phyloP scores from a whole-genome alignment of 2,888 invertebrate genomes.

The Plebejus anna region DNA sequence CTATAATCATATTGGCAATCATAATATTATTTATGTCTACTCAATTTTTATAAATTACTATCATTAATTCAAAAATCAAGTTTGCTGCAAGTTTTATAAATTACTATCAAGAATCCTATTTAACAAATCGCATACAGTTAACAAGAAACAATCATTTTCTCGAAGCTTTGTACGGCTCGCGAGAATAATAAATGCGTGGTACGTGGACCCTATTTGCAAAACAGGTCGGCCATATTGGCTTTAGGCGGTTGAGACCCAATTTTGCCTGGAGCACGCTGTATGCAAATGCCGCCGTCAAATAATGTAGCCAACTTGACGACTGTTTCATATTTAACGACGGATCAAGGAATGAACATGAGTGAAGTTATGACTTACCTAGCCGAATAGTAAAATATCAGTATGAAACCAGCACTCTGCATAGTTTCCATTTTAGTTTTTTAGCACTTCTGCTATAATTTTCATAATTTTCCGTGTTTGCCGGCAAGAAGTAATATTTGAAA shows the following conservation, averaged over 20 bases:
- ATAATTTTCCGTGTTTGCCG: too few relatives aligned
- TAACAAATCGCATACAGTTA: neutral
- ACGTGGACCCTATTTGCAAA: conserved; percentile 23
- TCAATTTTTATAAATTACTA: neutral
- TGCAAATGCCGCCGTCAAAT: conserved; percentile 31
- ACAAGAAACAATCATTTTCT: conserved; percentile 3
- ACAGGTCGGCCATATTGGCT: conserved; percentile 29
- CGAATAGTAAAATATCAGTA: too few relatives aligned
- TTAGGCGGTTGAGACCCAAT: conserved; percentile 28
- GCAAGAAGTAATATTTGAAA: too few relatives aligned
- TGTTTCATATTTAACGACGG: neutral
- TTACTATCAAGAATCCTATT: neutral
- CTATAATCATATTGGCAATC: too few relatives aligned
- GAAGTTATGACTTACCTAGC: too few relatives aligned
- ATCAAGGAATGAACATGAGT: too few relatives aligned
- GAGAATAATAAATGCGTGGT: conserved; percentile 21
- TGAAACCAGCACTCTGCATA: too few relatives aligned
- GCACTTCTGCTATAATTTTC: too few relatives aligned
- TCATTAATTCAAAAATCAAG: neutral
- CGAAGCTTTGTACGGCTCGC: conserved; percentile 7
- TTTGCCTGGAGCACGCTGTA: conserved; percentile 29
- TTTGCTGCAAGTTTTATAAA: neutral
- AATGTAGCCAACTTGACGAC: conserved; percentile 16
- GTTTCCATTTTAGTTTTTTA: too few relatives aligned
- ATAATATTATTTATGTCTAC: too few relatives aligned